phyloP scores from a whole-genome alignment of 2,113 vertebrate species.

The Xiphorhynchus elegans region DNA sequence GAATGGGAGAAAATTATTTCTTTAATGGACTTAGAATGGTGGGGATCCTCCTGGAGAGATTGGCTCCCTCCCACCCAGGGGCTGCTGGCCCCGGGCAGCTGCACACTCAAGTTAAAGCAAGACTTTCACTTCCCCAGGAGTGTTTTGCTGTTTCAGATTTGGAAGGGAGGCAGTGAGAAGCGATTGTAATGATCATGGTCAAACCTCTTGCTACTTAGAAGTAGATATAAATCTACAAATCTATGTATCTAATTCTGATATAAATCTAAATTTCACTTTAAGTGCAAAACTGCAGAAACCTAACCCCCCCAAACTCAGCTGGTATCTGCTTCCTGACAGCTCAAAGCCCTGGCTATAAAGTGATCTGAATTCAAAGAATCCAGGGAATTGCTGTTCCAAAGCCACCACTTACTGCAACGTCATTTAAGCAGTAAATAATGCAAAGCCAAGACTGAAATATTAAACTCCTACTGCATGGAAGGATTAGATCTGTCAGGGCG shows the following conservation, averaged over 20 bases:
- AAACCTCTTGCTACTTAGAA: not conserved
- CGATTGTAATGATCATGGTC: not conserved
- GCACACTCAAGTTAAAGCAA: not conserved
- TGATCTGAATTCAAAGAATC: not conserved
- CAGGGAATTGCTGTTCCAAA: not conserved
- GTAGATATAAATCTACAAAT: not conserved
- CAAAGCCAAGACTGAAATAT: not conserved
- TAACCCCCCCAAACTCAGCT: not conserved
- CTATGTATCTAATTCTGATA: not conserved
- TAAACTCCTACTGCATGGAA: not conserved
- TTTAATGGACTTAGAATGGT: rapidly evolving
- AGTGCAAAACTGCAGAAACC: not conserved
- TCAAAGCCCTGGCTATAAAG: not conserved
- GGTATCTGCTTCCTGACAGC: not conserved
- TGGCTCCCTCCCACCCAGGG: not conserved
- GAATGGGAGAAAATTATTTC: not conserved
- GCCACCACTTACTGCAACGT: not conserved
- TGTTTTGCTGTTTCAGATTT: not conserved
- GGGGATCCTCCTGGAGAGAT: not conserved
- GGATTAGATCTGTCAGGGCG: constrained; percentile 5
- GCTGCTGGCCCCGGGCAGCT: not conserved
- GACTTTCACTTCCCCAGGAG: not conserved
- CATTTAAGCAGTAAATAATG: not conserved
- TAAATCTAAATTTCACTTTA: not conserved
- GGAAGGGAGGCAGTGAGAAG: not conserved